phyloP scores from a whole-genome alignment of 2,888 invertebrate genomes.

The Pristionchus japonicus region DNA sequence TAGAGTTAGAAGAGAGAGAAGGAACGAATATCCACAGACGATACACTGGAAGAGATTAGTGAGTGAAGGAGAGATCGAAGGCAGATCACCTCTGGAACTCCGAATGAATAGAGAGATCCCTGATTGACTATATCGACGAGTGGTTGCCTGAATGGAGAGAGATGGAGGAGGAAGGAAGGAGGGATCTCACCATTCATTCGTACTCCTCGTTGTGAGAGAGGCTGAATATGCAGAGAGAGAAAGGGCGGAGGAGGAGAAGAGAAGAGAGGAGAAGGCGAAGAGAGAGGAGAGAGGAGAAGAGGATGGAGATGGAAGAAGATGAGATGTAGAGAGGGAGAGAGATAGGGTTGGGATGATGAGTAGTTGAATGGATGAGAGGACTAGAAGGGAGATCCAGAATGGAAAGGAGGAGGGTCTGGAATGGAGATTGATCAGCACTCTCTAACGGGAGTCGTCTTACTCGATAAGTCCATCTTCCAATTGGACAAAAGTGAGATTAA shows the following conservation, averaged over 20 bases:
- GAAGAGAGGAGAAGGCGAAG: constrained; percentile 19
- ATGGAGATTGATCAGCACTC: neutral
- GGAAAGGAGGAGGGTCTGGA: neutral
- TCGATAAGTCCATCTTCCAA: constrained; percentile 21
- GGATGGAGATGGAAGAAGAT: constrained; percentile 5
- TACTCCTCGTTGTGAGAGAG: constrained; percentile 33
- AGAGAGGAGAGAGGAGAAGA: constrained; percentile 28
- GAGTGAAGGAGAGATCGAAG: neutral
- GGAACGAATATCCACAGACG: neutral
- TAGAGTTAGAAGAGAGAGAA: neutral
- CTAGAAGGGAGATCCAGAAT: constrained; percentile 24
- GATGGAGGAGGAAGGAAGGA: no score
- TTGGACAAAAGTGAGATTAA: constrained; percentile 30
- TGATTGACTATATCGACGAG: neutral
- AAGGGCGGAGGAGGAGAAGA: constrained; percentile 28
- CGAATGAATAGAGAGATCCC: constrained; percentile 31
- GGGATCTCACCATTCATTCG: neutral
- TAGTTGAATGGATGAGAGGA: constrained; percentile 41
- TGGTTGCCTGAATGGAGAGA: constrained; percentile 27
- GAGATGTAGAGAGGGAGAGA: neutral
- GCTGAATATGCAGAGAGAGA: constrained; percentile 42
- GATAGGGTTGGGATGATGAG: constrained; percentile 6
- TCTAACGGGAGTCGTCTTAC: neutral
- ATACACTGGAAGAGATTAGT: neutral
- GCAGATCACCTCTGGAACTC: constrained; percentile 42